Evolutionary conservation across 2,113 vertebrate genomes (phyloP).

Genomic region (Sisor rabdophorus): DNA sequence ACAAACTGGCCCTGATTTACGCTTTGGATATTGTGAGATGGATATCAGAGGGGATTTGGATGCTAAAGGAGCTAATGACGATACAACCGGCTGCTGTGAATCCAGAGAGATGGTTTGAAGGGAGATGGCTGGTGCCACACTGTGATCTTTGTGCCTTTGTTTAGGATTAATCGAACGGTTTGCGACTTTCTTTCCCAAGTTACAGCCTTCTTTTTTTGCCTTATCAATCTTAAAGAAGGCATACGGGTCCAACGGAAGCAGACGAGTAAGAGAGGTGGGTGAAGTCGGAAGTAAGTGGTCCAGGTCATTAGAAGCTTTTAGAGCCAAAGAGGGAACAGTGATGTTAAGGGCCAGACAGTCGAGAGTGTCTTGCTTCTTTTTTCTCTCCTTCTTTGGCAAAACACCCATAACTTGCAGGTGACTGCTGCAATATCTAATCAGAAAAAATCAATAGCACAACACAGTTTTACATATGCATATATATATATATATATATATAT

Average conservation of each 20-base stretch:
- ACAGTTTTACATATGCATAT: neutral
- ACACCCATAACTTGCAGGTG: slow-evolving; percentile 89
- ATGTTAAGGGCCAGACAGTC: slow-evolving; percentile 82
- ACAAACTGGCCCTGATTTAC: slow-evolving; percentile 72
- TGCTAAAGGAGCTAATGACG: slow-evolving; percentile 7
- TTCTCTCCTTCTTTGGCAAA: slow-evolving; percentile 90
- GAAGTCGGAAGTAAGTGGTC: slow-evolving; percentile 78
- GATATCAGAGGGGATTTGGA: slow-evolving; percentile 1
- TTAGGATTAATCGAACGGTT: slow-evolving; percentile 75
- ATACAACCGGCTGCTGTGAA: slow-evolving; percentile 29
- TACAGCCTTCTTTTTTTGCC: slow-evolving; percentile 68
- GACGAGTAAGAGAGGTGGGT: slow-evolving; percentile 69
- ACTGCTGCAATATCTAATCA: slow-evolving; percentile 86
- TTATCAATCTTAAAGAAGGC: slow-evolving; percentile 71
- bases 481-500: neutral
- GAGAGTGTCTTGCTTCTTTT: slow-evolving; percentile 86
- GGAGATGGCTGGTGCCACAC: slow-evolving; percentile 44
- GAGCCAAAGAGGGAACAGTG: slow-evolving; percentile 77
- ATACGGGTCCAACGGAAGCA: slow-evolving; percentile 78
- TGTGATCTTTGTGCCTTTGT: slow-evolving; percentile 72
- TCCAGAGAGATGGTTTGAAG: slow-evolving; percentile 62
- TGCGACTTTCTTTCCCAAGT: slow-evolving; percentile 77
- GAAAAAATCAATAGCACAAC: neutral
- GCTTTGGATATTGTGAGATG: slow-evolving; percentile 58
- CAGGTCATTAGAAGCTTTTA: slow-evolving; percentile 82